Conservation (phyloP, 1,140 invertebrate genomes). For the Camponotus pennsylvanicus region DNA sequence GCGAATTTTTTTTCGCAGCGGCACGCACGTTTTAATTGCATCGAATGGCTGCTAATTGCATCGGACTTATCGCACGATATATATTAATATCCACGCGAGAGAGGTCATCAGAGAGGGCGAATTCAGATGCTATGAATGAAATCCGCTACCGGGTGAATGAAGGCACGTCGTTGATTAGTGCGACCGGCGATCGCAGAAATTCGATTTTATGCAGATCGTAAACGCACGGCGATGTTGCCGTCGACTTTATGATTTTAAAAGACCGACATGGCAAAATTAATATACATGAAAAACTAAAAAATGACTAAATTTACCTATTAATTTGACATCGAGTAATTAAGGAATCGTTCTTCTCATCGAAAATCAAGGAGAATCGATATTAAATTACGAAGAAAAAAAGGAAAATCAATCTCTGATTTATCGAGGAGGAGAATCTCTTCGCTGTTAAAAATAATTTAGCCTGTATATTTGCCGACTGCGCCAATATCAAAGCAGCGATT, state of each 20-base stretch:
- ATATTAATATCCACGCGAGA: conserved; percentile 32
- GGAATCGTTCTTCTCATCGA: neutral
- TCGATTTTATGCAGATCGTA: conserved; percentile 36
- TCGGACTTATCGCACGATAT: conserved; percentile 28
- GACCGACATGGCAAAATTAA: neutral
- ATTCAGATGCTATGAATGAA: conserved; percentile 48
- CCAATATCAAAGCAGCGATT: conserved; percentile 40
- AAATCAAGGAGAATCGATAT: neutral
- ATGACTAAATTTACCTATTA: conserved; percentile 15
- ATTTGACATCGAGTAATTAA: conserved; percentile 9
- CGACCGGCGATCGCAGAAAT: conserved; percentile 20
- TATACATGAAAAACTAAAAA: conserved; percentile 1
- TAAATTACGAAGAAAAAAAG: neutral
- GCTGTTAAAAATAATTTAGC: conserved; percentile 7
- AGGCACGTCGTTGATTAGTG: conserved; percentile 31
- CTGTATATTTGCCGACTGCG: neutral
- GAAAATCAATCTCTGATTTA: neutral
- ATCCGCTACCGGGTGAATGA: conserved; percentile 44
- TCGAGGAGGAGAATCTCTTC: neutral
- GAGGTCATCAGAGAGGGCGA: conserved; percentile 10
- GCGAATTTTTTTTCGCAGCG: neutral
- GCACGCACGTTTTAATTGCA: conserved; percentile 42
- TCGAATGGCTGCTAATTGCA: conserved; percentile 26
- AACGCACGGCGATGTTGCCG: conserved; percentile 1
- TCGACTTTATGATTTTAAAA: neutral